Evolutionary conservation across 2,797 vertebrate genomes (phyloP).

Genomic region (Sebastes glaucus): DNA sequence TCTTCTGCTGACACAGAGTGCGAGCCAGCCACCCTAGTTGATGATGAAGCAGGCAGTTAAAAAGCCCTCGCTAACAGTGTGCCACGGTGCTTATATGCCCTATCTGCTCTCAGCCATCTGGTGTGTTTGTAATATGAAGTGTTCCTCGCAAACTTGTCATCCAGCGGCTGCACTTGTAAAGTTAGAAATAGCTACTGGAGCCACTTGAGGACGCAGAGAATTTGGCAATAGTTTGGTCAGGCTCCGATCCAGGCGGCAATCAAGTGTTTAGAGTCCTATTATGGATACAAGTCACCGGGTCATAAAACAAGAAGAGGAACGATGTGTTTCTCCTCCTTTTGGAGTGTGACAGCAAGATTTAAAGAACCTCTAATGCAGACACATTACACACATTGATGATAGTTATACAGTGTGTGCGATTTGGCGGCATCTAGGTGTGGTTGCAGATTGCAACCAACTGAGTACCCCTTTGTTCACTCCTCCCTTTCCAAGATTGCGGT

Average conservation of each 20-base stretch:
- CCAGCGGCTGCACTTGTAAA: slow-evolving; percentile 52
- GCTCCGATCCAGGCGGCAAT: slow-evolving; percentile 20
- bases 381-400: neutral
- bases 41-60: slow-evolving; percentile 57
- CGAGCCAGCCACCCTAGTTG: slow-evolving; percentile 47
- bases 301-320: slow-evolving; percentile 10
- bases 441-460: no score
- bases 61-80: slow-evolving; percentile 31
- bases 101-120: slow-evolving; percentile 59
- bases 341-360: neutral
- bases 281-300: slow-evolving; percentile 21
- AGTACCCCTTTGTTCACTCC: no score
- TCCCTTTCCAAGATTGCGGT: no score
- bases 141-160: slow-evolving; percentile 61
- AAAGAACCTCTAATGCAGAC: neutral
- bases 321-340: neutral
- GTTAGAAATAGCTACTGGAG: slow-evolving; percentile 50
- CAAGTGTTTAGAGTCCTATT: slow-evolving; percentile 4
- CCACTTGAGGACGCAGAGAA: slow-evolving; percentile 35
- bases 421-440: no score
- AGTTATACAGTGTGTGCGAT: neutral
- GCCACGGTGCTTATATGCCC: slow-evolving; percentile 40
- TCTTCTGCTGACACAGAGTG: slow-evolving; percentile 62
- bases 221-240: slow-evolving; percentile 31
- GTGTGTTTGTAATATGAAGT: slow-evolving; percentile 61